phyloP scores from a whole-genome alignment of 2,797 vertebrate species.

The Chiloscyllium punctatum region DNA sequence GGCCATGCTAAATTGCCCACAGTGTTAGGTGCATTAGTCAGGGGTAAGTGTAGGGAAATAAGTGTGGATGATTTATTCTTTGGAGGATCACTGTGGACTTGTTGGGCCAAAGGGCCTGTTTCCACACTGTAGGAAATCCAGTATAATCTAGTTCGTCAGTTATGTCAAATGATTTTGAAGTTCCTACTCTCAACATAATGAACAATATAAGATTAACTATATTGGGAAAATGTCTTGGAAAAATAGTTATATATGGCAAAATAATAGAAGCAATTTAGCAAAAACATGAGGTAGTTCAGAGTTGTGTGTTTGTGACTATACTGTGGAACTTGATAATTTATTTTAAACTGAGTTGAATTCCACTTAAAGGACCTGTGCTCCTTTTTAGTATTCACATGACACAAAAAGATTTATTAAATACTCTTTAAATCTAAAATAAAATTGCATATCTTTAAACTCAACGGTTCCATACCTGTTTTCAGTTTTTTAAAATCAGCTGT shows the following conservation, averaged over 20 bases:
- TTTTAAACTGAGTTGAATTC: slow-evolving; percentile 27
- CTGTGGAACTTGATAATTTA: not conserved
- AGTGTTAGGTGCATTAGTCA: no score
- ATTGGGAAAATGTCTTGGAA: not conserved
- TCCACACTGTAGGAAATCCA: no score
- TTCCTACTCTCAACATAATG: not conserved
- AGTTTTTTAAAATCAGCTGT: slow-evolving; percentile 39
- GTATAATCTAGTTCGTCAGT: not conserved
- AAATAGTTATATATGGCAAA: not conserved
- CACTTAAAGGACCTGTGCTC: not conserved
- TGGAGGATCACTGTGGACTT: no score
- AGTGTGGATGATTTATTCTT: no score
- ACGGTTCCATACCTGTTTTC: slow-evolving; percentile 35
- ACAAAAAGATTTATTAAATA: slow-evolving; percentile 8
- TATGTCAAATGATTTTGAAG: not conserved
- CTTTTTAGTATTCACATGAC: slow-evolving; percentile 13
- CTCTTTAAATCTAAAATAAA: not conserved
- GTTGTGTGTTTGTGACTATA: not conserved
- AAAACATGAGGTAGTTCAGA: not conserved
- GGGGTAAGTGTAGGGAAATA: no score
- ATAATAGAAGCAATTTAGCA: not conserved
- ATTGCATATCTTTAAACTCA: slow-evolving; percentile 16
- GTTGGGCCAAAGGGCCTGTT: no score
- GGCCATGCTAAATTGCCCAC: no score
- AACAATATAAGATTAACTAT: not conserved